Evolutionary conservation across 2,797 vertebrate species (phyloP), one percentile per base, ranked within the genome.

Genomic region (Furcifer pardalis): DNA sequence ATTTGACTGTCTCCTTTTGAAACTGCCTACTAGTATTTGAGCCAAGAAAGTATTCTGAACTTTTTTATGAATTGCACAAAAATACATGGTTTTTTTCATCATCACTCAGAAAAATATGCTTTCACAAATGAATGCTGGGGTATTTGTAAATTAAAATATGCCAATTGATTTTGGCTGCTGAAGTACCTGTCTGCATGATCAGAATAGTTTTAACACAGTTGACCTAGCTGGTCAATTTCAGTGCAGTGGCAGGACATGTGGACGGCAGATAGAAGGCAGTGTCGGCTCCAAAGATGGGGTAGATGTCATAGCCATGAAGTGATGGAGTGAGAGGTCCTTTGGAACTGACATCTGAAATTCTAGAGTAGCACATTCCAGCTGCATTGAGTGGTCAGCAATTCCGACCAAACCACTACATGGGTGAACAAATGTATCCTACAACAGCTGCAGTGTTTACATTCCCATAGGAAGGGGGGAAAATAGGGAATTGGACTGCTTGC

Each of bases 371-470:
- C 35, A 77, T 40, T 71, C 40, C 40, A 44, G 37, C n/a, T 19
- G 13, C 27, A 60, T 30, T 72, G 35, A 81, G 15, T n/a, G 35
- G 74, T 59, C 66, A 69, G 74, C 66, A 62, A 30, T 78, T 63
- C 25, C 62, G 46, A 10, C 63, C 52, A 84, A 79, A 40, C n/a
- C 76, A 84, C 17, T 5, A 49, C 63, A 59, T 66, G 46, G 62
- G 81, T 37, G 49, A 66, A 83, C 62, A 52, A 46, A 56, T 79
- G 35, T 12, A 65, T 25, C 44, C 59, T 17, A 13, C 12, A 32
- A 79, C 83, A 84, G 83, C 83, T 79, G 83, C 32, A 63, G 46
- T 32, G 66, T 76, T 32, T 83, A 23, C 69, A 77, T 77, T 40
- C 23, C 10, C 40, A n/a, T 59, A 15, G 9, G 56, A 60, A 32